phyloP scores from a whole-genome alignment of 2,888 invertebrate genomes.

The Icerya purchasi region DNA sequence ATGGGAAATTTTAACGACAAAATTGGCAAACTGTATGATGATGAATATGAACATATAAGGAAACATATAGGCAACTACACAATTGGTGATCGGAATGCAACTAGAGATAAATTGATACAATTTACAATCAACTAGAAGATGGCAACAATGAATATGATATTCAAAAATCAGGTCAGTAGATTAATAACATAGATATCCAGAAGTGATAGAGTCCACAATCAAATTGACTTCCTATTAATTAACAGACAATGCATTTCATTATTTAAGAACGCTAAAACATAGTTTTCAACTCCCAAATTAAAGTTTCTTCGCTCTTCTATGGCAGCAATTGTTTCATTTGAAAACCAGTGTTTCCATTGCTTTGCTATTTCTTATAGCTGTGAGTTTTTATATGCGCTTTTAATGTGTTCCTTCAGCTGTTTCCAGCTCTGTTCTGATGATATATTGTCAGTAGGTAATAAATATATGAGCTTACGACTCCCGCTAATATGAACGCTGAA shows the following conservation, averaged over 20 bases:
- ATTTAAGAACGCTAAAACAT: not conserved
- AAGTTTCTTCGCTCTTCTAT: no score
- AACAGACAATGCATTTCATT: not conserved
- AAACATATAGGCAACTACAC: not conserved
- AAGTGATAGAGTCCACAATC: not conserved
- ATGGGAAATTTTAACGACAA: not conserved
- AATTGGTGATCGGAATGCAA: not conserved
- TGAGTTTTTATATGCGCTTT: no score
- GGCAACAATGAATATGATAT: not conserved
- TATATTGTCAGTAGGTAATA: no score
- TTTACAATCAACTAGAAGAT: not conserved
- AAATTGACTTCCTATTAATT: not conserved
- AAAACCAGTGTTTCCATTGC: no score
- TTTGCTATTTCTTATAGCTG: no score
- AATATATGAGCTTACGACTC: no score
- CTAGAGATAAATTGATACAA: not conserved
- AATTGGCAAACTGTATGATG: not conserved
- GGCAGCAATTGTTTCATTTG: no score
- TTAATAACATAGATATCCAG: not conserved
- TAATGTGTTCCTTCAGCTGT: no score
- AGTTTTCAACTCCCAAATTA: no score
- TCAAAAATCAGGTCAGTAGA: not conserved
- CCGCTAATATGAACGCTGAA: no score
- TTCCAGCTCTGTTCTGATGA: no score
- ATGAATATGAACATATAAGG: not conserved